Percentiles rank a stretch among this genome's conserved stretches.
Evolutionary conservation across 2,888 invertebrate species (phyloP).

Genomic region (Xestia c-nigrum): DNA sequence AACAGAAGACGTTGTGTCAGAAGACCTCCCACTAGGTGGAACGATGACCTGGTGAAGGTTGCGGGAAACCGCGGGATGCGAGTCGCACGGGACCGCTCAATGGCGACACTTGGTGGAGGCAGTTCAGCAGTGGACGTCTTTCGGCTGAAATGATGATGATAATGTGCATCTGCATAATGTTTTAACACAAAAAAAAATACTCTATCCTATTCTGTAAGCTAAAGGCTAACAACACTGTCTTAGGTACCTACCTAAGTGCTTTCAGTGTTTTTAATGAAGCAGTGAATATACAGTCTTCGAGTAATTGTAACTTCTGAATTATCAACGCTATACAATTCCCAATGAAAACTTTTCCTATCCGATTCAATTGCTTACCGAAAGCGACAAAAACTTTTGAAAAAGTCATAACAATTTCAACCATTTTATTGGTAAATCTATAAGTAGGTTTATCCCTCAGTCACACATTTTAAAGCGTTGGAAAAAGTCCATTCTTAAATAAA

Average conservation of each 20-base stretch:
- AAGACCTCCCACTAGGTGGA: too few relatives aligned
- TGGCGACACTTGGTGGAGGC: too few relatives aligned
- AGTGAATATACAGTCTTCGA: not conserved
- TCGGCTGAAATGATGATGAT: too few relatives aligned
- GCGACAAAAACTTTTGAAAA: not conserved
- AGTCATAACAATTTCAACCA: not conserved
- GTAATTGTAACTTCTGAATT: not conserved
- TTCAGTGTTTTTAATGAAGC: not conserved
- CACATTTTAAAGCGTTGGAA: slow-evolving; percentile 37
- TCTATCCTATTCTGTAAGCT: not conserved
- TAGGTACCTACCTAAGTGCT: not conserved
- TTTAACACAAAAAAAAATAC: not conserved
- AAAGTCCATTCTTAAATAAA: slow-evolving; percentile 49
- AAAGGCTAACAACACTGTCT: not conserved
- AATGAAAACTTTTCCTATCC: not conserved
- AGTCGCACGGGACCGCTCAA: too few relatives aligned
- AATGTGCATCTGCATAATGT: not conserved
- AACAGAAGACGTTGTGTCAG: too few relatives aligned
- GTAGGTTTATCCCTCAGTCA: not conserved
- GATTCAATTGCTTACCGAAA: not conserved
- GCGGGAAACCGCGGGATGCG: too few relatives aligned
- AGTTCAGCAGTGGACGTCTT: too few relatives aligned
- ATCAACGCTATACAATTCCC: not conserved
- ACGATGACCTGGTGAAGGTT: too few relatives aligned
- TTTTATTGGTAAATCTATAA: not conserved